phyloP scores from a whole-genome alignment of 2,797 vertebrate genomes.

The Prunella strophiata region DNA sequence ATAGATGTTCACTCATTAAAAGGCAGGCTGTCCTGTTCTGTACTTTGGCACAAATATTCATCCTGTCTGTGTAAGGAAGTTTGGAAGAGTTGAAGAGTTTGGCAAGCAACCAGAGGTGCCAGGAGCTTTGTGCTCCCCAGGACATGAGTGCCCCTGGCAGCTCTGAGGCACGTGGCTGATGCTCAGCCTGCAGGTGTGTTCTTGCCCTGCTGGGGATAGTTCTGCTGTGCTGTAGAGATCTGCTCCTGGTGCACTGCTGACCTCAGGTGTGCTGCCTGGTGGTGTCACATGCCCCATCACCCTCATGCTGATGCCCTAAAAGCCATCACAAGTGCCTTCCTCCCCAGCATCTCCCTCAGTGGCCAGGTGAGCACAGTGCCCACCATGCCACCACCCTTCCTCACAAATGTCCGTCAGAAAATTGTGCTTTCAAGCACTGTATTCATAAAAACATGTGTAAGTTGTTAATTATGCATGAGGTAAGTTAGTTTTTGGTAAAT shows the following conservation, averaged over 20 bases:
- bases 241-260: not conserved
- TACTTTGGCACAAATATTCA: not conserved
- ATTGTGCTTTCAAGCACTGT: not conserved
- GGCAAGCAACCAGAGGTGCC: not conserved
- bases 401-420: rapidly evolving
- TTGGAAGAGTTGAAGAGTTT: not conserved
- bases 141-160: not conserved
- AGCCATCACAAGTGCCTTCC: not conserved
- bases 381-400: not conserved
- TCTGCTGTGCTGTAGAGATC: not conserved
- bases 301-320: not conserved
- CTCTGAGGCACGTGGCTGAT: rapidly evolving
- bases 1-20: not conserved
- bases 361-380: not conserved
- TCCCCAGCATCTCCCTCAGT: not conserved
- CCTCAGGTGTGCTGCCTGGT: not conserved
- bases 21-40: rapidly evolving
- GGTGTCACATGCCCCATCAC: rapidly evolving
- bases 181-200: not conserved
- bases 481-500: not conserved
- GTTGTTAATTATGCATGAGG: not conserved
- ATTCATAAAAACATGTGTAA: rapidly evolving
- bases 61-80: not conserved
- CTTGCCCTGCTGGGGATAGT: not conserved
- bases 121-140: not conserved